phyloP scores from a whole-genome alignment of 2,888 invertebrate genomes.

The Eumerus sabulonum region DNA sequence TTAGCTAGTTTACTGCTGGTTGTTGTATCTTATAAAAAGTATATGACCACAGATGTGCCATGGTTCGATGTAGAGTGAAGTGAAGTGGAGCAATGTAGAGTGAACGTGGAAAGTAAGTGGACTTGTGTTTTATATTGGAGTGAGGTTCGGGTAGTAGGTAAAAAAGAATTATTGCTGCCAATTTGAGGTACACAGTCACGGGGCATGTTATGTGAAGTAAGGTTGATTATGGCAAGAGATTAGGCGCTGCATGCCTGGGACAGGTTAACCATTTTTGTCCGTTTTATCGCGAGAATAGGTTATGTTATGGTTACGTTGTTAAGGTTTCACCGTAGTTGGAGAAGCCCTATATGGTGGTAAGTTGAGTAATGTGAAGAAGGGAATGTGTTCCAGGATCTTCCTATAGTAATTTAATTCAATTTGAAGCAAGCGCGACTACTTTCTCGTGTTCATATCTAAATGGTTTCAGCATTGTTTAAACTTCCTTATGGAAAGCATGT shows the following conservation, averaged over 20 bases:
- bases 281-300: slow-evolving; percentile 30
- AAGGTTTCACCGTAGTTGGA: too few species aligned
- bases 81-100: slow-evolving; percentile 27
- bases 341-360: slow-evolving; percentile 35
- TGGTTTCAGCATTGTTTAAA: too few species aligned
- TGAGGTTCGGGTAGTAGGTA: background rate
- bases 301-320: background rate
- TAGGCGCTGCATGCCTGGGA: slow-evolving; percentile 31
- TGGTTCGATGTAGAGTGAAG: slow-evolving; percentile 39
- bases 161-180: slow-evolving; percentile 45
- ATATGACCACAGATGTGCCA: slow-evolving; percentile 34
- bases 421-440: too few species aligned
- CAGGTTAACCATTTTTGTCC: slow-evolving; percentile 42
- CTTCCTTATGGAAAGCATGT: too few species aligned
- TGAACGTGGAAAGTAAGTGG: slow-evolving; percentile 40
- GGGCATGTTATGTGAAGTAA: slow-evolving; percentile 56
- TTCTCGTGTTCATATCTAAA: too few species aligned
- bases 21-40: slow-evolving; percentile 16
- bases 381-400: too few species aligned
- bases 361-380: background rate
- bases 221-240: slow-evolving; percentile 56
- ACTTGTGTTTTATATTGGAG: slow-evolving; percentile 13
- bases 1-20: slow-evolving; percentile 7
- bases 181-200: slow-evolving; percentile 44
- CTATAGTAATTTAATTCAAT: too few species aligned